A percentile compares a stretch with the other conserved stretches of the same genome.
phyloP scores from a whole-genome alignment of 2,797 vertebrate species.

The Sciaenops ocellatus region DNA sequence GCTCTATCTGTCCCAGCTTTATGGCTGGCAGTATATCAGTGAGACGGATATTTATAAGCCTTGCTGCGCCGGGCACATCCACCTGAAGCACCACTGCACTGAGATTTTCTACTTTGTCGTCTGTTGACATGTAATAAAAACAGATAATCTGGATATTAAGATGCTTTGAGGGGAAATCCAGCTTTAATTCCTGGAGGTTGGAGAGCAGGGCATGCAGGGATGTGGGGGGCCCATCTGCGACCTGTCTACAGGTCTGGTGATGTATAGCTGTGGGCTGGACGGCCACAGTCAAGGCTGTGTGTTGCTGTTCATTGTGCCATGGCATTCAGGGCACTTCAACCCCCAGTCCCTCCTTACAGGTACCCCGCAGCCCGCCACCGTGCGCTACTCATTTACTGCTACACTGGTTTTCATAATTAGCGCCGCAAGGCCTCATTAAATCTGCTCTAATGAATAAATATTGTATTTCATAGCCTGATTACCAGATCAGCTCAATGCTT shows the following conservation, averaged over 20 bases:
- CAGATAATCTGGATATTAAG: slow-evolving; percentile 38
- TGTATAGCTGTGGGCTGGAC: slow-evolving; percentile 83
- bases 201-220: slow-evolving; percentile 40
- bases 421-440: slow-evolving; percentile 99
- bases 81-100: slow-evolving; percentile 30
- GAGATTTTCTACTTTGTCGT: slow-evolving; percentile 23
- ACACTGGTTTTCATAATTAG: slow-evolving; percentile 99
- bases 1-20: slow-evolving; percentile 43
- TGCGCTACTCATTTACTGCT: slow-evolving; percentile 99
- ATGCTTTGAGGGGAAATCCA: slow-evolving; percentile 52
- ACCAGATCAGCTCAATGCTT: slow-evolving; percentile 99
- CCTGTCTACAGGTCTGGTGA: slow-evolving; percentile 81
- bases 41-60: slow-evolving; percentile 38
- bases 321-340: slow-evolving; percentile 91
- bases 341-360: slow-evolving; percentile 96
- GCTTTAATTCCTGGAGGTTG: slow-evolving; percentile 38
- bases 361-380: slow-evolving; percentile 93
- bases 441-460: slow-evolving; percentile 99
- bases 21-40: slow-evolving; percentile 26
- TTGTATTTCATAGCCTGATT: slow-evolving; percentile 99
- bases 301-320: slow-evolving; percentile 86
- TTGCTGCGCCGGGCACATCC: slow-evolving; percentile 15
- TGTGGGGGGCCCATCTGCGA: slow-evolving; percentile 68
- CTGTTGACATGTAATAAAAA: slow-evolving; percentile 35
- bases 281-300: slow-evolving; percentile 82